phyloP scores from a whole-genome alignment of 2,797 vertebrate species.

The Epinephelus coioides region DNA sequence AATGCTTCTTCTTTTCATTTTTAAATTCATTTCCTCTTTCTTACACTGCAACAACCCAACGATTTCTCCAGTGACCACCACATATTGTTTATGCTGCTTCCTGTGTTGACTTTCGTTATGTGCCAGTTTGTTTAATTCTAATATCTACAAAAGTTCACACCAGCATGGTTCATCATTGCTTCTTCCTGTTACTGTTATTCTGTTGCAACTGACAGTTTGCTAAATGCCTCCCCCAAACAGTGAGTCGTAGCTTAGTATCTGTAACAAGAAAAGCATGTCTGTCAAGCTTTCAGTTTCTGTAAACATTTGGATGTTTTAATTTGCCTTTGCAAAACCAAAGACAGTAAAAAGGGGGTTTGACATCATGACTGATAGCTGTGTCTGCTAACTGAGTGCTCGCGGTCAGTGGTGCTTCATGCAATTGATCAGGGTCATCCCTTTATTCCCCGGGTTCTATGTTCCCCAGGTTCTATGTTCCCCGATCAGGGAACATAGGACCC shows the following conservation, averaged over 20 bases:
- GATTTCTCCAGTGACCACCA: too few species aligned
- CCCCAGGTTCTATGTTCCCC: too few species aligned
- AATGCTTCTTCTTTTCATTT: background rate
- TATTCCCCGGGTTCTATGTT: too few species aligned
- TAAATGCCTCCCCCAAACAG: background rate
- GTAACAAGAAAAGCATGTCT: background rate
- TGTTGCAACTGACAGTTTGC: background rate
- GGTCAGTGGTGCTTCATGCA: too few species aligned
- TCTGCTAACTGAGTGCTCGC: too few species aligned
- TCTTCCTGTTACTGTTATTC: background rate
- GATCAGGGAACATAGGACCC: too few species aligned
- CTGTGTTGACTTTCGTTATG: background rate
- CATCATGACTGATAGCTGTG: too few species aligned
- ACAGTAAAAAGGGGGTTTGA: too few species aligned
- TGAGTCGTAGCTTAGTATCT: background rate
- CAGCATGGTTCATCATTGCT: background rate
- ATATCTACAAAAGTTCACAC: background rate
- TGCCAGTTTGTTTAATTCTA: background rate
- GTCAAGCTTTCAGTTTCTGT: background rate
- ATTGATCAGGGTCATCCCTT: too few species aligned
- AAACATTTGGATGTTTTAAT: background rate
- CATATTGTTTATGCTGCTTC: background rate
- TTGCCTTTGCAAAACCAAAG: too few species aligned
- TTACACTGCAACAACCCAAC: background rate
- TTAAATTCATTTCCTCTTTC: background rate